Evolutionary conservation across 1,140 invertebrate species (phyloP).

Genomic region (Oryctes rhinoceros): DNA sequence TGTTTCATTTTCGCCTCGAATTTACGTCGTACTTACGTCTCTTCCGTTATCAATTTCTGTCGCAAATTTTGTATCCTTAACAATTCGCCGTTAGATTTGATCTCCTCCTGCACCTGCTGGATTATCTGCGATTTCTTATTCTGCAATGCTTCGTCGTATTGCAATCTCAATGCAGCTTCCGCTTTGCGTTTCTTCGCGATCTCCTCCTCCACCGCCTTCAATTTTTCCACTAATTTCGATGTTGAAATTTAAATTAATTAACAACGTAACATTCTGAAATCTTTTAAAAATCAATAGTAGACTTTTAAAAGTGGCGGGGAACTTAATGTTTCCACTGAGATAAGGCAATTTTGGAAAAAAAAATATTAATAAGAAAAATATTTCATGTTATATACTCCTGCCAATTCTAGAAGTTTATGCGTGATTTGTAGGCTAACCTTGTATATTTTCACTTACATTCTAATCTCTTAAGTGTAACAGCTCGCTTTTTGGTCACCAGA

Average conservation of each 20-base stretch:
- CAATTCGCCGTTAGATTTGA: conserved; percentile 49
- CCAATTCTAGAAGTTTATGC: not conserved
- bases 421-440: not conserved
- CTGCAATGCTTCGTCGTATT: conserved; percentile 53
- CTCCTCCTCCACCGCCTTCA: conserved; percentile 48
- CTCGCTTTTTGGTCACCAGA: conserved; percentile 54
- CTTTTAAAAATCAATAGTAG: too few species aligned
- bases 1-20: not conserved
- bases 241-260: not conserved
- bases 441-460: conserved; percentile 51
- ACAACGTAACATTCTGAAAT: not conserved
- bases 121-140: conserved; percentile 52
- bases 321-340: too few species aligned
- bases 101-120: conserved; percentile 51
- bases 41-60: conserved; percentile 53
- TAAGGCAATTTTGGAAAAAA: too few species aligned
- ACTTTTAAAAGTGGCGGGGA: too few species aligned
- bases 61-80: conserved; percentile 50
- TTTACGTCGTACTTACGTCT: conserved; percentile 53
- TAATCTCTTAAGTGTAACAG: conserved; percentile 53
- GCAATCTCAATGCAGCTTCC: conserved; percentile 51
- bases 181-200: conserved; percentile 52
- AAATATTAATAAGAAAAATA: too few species aligned
- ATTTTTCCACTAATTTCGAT: conserved; percentile 51
- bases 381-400: too few species aligned